phyloP scores from a whole-genome alignment of 2,113 vertebrate species.

The Gymnarchus niloticus region DNA sequence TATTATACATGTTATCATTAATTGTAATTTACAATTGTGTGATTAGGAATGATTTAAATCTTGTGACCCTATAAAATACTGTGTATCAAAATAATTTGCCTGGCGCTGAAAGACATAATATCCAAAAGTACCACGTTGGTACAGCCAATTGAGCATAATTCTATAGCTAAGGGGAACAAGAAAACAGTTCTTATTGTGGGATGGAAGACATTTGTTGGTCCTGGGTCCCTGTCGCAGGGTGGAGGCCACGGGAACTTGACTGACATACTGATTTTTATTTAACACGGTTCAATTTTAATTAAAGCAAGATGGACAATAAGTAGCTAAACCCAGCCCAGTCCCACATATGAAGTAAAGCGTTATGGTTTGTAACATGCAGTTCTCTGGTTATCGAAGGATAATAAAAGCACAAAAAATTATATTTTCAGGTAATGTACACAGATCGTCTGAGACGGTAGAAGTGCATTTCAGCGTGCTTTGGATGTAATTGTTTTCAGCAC shows the following conservation, averaged over 20 bases:
- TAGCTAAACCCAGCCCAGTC: neutral
- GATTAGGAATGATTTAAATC: constrained; percentile 69
- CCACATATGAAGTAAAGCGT: neutral
- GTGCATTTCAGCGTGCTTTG: neutral
- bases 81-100: constrained; percentile 54
- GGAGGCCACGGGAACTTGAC: neutral
- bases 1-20: constrained; percentile 72
- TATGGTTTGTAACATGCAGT: neutral
- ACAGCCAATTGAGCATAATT: neutral
- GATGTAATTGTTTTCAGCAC: neutral
- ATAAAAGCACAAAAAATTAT: neutral
- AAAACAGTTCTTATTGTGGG: neutral
- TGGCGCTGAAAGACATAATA: constrained; percentile 29
- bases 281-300: neutral
- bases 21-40: constrained; percentile 79
- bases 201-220: constrained; percentile 7
- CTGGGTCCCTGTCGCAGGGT: neutral
- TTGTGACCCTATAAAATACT: constrained; percentile 51
- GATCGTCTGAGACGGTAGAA: neutral
- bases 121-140: neutral
- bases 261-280: neutral
- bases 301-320: neutral
- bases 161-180: neutral
- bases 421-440: constrained; percentile 6
- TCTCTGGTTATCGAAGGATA: neutral